Conservation (phyloP, 1,140 invertebrate species). For the Drosophila suzukii region DNA sequence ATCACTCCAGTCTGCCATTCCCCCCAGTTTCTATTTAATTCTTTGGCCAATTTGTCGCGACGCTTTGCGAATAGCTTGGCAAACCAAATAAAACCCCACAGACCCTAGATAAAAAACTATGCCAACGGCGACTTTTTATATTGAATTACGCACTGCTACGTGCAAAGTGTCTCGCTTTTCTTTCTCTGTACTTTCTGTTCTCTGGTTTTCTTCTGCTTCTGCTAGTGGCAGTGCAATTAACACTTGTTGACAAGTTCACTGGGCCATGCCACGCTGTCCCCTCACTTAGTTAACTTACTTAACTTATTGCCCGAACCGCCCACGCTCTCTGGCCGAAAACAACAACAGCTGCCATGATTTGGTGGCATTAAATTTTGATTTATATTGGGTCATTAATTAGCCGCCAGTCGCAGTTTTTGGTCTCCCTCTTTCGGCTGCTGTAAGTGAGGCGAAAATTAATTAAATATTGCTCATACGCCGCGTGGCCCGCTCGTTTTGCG, state of each 20-base stretch:
- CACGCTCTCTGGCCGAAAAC: conserved; percentile 32
- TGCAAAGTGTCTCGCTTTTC: conserved; percentile 13
- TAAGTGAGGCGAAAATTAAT: conserved; percentile 50
- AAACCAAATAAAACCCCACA: conserved; percentile 3
- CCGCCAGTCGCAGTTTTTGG: conserved; percentile 24
- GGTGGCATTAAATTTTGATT: conserved; percentile 72
- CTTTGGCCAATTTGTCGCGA: conserved; percentile 27
- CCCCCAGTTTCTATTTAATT: conserved; percentile 23
- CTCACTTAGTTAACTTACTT: conserved; percentile 36
- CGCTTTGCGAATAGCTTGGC: conserved; percentile 9
- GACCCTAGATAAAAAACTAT: conserved; percentile 20
- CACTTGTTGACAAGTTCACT: conserved; percentile 78
- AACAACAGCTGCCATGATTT: conserved; percentile 57
- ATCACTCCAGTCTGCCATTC: conserved; percentile 9
- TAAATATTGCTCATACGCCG: conserved; percentile 47
- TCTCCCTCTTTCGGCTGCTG: conserved; percentile 6
- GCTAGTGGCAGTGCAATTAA: conserved; percentile 63
- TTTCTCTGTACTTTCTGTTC: conserved; percentile 14
- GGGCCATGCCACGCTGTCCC: conserved; percentile 47
- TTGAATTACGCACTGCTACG: conserved; percentile 22
- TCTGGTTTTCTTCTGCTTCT: not conserved
- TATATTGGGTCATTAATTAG: conserved; percentile 69
- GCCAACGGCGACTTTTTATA: conserved; percentile 33
- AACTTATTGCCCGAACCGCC: conserved; percentile 54
- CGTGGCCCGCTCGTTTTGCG: conserved; percentile 9